Base-by-base conservation (phyloP, 2,888 invertebrate genomes). In the Chironomus tentans region DNA sequence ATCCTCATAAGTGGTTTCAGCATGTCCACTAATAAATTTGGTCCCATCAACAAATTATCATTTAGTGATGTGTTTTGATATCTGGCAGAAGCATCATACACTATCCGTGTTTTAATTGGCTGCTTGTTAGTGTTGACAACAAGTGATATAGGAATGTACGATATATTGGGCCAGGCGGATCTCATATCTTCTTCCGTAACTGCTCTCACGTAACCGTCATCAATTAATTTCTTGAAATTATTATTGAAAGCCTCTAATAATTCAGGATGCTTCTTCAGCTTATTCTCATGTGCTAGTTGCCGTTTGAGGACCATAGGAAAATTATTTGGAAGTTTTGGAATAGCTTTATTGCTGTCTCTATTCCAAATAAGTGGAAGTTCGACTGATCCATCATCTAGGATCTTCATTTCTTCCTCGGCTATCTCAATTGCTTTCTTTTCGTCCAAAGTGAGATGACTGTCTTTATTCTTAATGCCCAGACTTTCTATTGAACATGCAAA, bases 1-100 rank as follows among this genome's bases (percentile, higher is more conserved):
- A 83, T 84, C 1, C 81, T 80, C 77, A 81, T 79, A 65, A 83
- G 68, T 0, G 83, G 80, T 3, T 81, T 81, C 0, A 80, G 76
- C 62, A 84, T 76, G 4, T 82, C 79, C 10, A 78, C 78, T 4
- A 82, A 77, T 3, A 81, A 71, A 50, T 82, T 81, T 0, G 82
- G 82, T 0, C 82, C 82, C 21, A 78, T 79, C 3, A 82, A 47
- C 5, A 83, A 71, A 4, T 78, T 47, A 10, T 79, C 79, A 76
- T 82, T 82, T 7, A 82, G 76, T 2, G 79, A 79, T 3, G 77
- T 62, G 4, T 80, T 79, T 3, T 79, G 46, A 13, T 77, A 78
- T 22, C 77, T 79, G 3, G 80, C 81, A 1, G 81, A 81, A 4
- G 81, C 81, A 77, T 82, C 81, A 68, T 79, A 81, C 1, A 81